phyloP scores from a whole-genome alignment of 1,140 invertebrate species.

The Drosophila tani region DNA sequence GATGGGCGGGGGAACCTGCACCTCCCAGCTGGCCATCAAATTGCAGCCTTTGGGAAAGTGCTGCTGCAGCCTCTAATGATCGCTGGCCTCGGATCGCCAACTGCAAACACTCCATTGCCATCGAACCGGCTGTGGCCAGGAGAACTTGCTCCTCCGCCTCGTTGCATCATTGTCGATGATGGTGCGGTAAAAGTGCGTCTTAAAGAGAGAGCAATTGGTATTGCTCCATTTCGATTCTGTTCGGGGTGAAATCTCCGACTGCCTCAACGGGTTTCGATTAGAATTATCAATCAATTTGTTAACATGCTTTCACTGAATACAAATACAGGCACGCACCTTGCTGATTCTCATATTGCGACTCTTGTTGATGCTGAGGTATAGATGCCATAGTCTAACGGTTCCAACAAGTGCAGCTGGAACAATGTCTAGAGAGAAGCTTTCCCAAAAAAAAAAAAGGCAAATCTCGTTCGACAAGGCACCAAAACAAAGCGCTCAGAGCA shows the following conservation, averaged over 20 bases:
- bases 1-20: slow-evolving; percentile 24
- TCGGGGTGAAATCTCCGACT: slow-evolving; percentile 45
- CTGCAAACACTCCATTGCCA: slow-evolving; percentile 20
- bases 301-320: slow-evolving; percentile 66
- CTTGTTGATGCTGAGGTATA: neutral
- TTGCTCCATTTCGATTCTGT: slow-evolving; percentile 53
- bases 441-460: slow-evolving; percentile 36
- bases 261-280: slow-evolving; percentile 50
- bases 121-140: slow-evolving; percentile 55
- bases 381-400: slow-evolving; percentile 40
- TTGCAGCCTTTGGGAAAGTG: slow-evolving; percentile 64
- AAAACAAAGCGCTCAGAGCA: slow-evolving; percentile 25
- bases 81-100: slow-evolving; percentile 19
- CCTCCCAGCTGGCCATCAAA: slow-evolving; percentile 50
- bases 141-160: slow-evolving; percentile 22
- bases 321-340: slow-evolving; percentile 22
- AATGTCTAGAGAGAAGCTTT: slow-evolving; percentile 45
- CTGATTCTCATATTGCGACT: slow-evolving; percentile 19
- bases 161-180: slow-evolving; percentile 60
- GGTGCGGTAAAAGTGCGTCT: slow-evolving; percentile 70
- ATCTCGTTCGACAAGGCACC: slow-evolving; percentile 37
- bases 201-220: slow-evolving; percentile 29
- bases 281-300: slow-evolving; percentile 57
- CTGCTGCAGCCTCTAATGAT: slow-evolving; percentile 36
- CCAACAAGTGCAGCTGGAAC: slow-evolving; percentile 34